phyloP scores from a whole-genome alignment of 1,140 invertebrate genomes.

The Diorhabda carinulata region DNA sequence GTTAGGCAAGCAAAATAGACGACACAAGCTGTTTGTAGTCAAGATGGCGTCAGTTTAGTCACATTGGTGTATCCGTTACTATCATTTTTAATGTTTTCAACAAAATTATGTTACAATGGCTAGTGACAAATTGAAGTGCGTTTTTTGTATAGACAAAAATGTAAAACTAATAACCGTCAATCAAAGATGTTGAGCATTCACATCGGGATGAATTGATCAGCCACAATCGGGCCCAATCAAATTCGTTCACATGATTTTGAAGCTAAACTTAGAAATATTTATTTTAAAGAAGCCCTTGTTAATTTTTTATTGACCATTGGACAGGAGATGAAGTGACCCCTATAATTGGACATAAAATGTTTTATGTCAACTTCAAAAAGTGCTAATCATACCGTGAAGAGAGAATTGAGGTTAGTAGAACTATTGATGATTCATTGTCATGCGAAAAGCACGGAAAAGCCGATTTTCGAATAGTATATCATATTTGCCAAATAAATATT shows the following conservation, averaged over 20 bases:
- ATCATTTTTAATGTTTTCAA: no score
- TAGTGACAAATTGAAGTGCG: no score
- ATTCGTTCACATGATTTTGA: conserved; percentile 25
- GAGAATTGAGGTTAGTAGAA: conserved; percentile 12
- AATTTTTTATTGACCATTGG: conserved; percentile 32
- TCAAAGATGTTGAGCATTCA: conserved; percentile 23
- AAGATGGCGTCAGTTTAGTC: no score
- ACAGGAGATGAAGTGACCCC: conserved; percentile 21
- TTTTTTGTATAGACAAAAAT: no score
- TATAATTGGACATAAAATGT: conserved; percentile 26
- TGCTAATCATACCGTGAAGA: conserved; percentile 23
- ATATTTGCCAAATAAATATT: no score
- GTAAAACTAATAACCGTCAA: background rate
- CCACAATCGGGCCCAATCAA: conserved; percentile 18
- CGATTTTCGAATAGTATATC: no score
- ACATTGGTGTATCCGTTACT: no score
- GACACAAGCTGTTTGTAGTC: no score
- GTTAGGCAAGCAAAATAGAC: no score
- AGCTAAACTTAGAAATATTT: conserved; percentile 26
- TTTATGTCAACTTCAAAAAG: conserved; percentile 36
- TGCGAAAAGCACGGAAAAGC: background rate
- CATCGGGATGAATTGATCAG: conserved; percentile 17
- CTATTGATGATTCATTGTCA: background rate
- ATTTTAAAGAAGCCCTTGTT: conserved; percentile 30
- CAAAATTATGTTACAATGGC: no score